phyloP scores from a whole-genome alignment of 2,888 invertebrate species.

The Lapara coniferarum region DNA sequence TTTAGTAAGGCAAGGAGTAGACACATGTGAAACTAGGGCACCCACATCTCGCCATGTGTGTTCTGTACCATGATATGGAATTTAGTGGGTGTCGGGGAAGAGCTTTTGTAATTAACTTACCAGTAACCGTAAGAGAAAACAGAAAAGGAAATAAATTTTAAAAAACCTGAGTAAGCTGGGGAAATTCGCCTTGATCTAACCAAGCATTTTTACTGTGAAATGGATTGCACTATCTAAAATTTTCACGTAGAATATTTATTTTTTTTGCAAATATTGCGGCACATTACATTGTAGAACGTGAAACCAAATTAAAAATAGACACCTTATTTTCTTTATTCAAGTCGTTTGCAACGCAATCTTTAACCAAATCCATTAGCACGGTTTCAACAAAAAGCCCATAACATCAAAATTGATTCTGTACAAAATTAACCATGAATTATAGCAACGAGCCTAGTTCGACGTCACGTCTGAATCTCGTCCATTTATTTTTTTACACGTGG shows the following conservation, averaged over 20 bases:
- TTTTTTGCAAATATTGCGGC: neutral
- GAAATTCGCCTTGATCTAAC: neutral
- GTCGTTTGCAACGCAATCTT: neutral
- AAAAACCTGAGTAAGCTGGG: neutral
- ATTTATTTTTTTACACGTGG: too few relatives aligned
- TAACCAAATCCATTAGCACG: neutral
- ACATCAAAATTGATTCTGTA: neutral
- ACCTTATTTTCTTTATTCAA: neutral
- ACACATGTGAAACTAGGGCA: too few relatives aligned
- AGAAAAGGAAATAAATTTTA: neutral
- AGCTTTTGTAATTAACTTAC: neutral
- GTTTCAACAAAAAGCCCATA: neutral
- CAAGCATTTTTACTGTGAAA: neutral
- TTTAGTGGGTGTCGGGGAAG: too few relatives aligned
- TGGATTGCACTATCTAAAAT: neutral
- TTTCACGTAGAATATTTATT: neutral
- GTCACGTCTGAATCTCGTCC: neutral
- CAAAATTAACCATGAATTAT: neutral
- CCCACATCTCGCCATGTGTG: too few relatives aligned
- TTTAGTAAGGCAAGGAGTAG: too few relatives aligned
- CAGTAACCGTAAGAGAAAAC: neutral
- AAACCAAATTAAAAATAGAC: neutral
- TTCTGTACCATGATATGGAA: too few relatives aligned
- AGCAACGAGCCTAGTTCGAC: neutral
- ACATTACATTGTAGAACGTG: neutral